Evolutionary conservation across 2,113 vertebrate genomes (phyloP), one percentile per base, ranked within the genome.

Genomic region (Ranitomeya imitator): DNA sequence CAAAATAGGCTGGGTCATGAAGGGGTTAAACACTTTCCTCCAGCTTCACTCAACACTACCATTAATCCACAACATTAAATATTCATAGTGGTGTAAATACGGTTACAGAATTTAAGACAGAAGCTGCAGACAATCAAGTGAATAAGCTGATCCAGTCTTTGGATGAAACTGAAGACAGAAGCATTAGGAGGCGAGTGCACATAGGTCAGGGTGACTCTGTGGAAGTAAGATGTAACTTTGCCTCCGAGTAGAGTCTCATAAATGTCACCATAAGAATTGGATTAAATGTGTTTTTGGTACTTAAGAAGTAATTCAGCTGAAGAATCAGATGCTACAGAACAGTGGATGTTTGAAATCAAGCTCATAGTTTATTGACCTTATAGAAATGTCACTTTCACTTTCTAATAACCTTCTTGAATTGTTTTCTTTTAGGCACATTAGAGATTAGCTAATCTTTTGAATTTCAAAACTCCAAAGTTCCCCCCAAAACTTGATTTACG

Each of bases 1-100:
- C n/a, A n/a, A n/a, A n/a, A n/a, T n/a, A n/a, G n/a, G n/a, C n/a
- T n/a, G n/a, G n/a, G n/a, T n/a, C n/a, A n/a, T n/a, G n/a, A n/a
- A n/a, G n/a, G n/a, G n/a, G n/a, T n/a, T n/a, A 88, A 37, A 7
- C 31, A n/a, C 2, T 26, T 0, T 0, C 69, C 69, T 86, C 51
- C 55, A 85, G 0, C 37, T 87, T 85, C 63, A 51, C 78, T 91
- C 90, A 89, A 73, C 60, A 51, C 82, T 90, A 82, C 86, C 88
- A 91, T 93, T 92, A 92, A 78, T 79, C 81, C 2, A 18, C 71
- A n/a, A 63, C 65, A 90, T 92, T 90, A 91, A 92, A 92, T 90
- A 84, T 92, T 92, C 91, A 93, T 57, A 52, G 79, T 31, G 60
- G 82, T 6, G 0, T 0, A 88, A 88, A 1, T 85, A 0, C 14